Evolutionary conservation across 2,113 vertebrate genomes (phyloP), one percentile per base, ranked within the genome.

Genomic region (Shinisaurus crocodilurus): DNA sequence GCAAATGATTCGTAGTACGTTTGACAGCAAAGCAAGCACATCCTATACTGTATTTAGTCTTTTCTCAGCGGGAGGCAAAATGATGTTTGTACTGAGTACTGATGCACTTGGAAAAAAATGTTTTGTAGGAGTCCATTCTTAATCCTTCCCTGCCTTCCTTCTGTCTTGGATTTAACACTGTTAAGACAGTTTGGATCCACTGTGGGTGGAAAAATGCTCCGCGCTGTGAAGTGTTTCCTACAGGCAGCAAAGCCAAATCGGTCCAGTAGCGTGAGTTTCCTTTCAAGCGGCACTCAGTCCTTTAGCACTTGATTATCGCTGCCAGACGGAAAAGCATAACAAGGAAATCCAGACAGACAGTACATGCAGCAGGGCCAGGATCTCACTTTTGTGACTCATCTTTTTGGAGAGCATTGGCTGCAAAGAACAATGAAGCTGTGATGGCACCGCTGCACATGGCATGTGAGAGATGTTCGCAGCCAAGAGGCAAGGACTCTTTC

Each of bases 401-500:
- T 65, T 48, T 81, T 91, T 88, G 92, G 92, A 90, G 89, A 93
- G 91, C 67, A 69, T 90, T 74, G 37, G 69, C 0, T 88, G 90
- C 82, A 85, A 88, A 90, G 25, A 90, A 48, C 84, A 75, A 65
- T 75, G 0, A 87, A 43, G 86, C 79, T 85, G 86, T 79, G 90
- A 89, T 90, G 88, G 89, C 48, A 23, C 75, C 13, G 0, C 40
- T 74, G 29, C 90, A 92, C 91, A 84, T 86, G 93, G 92, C 92
- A 94, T 0, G 0, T 80, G 60, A 86, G 88, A 83, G 69, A 57
- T 37, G 88, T 63, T 91, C 79, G 82, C 82, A 65, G 96, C 93
- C 95, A 95, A 94, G 86, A 92, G 34, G 89, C 88, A 92, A 91
- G 95, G 94, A 94, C 89, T 94, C 91, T 96, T 96, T 95, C 92